Base-by-base conservation (phyloP, 2,113 vertebrate species). In the Gobio gobio region DNA sequence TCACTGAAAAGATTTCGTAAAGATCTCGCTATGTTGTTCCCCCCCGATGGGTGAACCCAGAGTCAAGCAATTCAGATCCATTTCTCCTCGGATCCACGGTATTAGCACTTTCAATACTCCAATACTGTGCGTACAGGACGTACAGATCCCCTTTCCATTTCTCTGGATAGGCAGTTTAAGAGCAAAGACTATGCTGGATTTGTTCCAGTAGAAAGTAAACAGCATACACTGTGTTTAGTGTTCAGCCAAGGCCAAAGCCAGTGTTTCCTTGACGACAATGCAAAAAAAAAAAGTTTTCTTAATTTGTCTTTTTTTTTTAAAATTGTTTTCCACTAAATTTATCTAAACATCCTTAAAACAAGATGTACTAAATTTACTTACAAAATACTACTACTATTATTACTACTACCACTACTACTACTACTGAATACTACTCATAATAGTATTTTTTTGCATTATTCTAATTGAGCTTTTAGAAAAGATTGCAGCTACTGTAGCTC, bases 81-180 rank as follows among this genome's bases (percentile, higher is more conserved):
- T 49, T 68, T 81, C 12, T 73, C 81, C 66, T 58, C 33, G 36
- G 81, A 72, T 72, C 66, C 29, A 72, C 26, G 3, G 22, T 26
- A 54, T 82, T 45, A 82, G 45, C 79, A 51, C 26, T 82, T 82
- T 4, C 45, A 82, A 14, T 10, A 68, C 18, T 82, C 9, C 45
- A 82, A 14, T 10, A 68, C 18, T 36, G 8, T 12, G 59, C 18
- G 22, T 26, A 80, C 59, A 26, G 56, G 78, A 61, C 5, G 26
- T 18, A 63, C 8, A 68, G 18, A 68, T 82, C 10, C 33, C 56
- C 33, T 61, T 61, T 20, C 22, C 12, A 7, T 61, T 78, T 24
- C 24, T 54, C 61, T 54, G 16, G 63, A 54, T 68, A 36, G 24
- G 40, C 24, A 4, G 16, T 51, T 68, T 26, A 82, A 54, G 58